These are phyloP conservation scores for Vanessa cardui DNA, from an alignment of 2,888 invertebrate species.

Conservation along the genomic window DNA sequence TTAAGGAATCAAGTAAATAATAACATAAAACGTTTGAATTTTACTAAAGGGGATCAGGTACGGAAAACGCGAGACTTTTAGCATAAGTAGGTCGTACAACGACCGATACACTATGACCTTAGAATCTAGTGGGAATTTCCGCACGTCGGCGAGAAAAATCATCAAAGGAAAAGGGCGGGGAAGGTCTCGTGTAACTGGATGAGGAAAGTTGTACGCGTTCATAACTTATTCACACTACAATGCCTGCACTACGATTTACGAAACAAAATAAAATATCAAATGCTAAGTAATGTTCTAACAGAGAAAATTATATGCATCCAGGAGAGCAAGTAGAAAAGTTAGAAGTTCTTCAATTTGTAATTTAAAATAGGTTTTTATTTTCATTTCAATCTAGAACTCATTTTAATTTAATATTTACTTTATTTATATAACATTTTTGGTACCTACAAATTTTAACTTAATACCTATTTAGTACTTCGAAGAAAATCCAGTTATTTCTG, in stretches of 20 bases:
- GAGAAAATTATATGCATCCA: neutral
- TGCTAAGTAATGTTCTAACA: slow-evolving; percentile 8
- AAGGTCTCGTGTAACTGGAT: slow-evolving; percentile 53
- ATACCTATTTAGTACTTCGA: too few relatives aligned
- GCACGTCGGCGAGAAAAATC: slow-evolving; percentile 45
- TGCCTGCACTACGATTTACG: slow-evolving; percentile 54
- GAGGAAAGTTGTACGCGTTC: slow-evolving; percentile 64
- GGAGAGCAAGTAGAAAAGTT: neutral
- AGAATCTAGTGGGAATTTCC: slow-evolving; percentile 55
- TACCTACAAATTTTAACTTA: too few relatives aligned
- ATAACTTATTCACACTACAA: slow-evolving; percentile 77
- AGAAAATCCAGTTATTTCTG: too few relatives aligned
- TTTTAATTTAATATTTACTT: too few relatives aligned
- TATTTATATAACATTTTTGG: too few relatives aligned
- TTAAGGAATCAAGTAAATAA: slow-evolving; percentile 46
- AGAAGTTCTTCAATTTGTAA: neutral
- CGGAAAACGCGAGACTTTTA: slow-evolving; percentile 69
- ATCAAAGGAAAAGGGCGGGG: slow-evolving; percentile 48
- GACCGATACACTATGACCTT: slow-evolving; percentile 57
- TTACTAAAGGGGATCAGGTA: slow-evolving; percentile 67
- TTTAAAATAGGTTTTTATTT: neutral
- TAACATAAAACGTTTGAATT: slow-evolving; percentile 58
- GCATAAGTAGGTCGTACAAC: slow-evolving; percentile 68
- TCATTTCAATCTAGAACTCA: too few relatives aligned
- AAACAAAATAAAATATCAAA: slow-evolving; percentile 38